Percentiles rank a stretch among this genome's conserved stretches.
Evolutionary conservation across 1,140 invertebrate species (phyloP).

Genomic region (Rhopalosiphum padi): DNA sequence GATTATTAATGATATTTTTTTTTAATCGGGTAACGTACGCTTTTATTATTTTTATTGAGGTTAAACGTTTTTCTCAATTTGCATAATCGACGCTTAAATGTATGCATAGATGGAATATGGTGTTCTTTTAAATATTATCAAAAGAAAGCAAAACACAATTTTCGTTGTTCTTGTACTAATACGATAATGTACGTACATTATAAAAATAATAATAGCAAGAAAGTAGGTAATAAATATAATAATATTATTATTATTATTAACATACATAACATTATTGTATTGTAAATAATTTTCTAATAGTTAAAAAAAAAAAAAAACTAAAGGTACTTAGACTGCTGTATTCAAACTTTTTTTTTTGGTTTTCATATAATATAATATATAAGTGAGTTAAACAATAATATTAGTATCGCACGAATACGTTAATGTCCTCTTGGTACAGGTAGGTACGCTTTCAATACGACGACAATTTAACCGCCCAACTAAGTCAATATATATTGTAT

Average conservation of each 20-base stretch:
- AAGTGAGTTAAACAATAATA: not conserved
- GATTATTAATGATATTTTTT: not conserved
- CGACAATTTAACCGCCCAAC: not conserved
- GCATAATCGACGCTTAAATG: not conserved
- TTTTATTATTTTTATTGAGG: not conserved
- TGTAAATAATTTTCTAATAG: not conserved
- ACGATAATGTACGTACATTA: not conserved
- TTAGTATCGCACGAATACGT: not conserved
- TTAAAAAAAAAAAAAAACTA: no score
- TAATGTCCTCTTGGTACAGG: not conserved
- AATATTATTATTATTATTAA: not conserved
- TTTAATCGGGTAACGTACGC: not conserved
- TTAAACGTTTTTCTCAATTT: not conserved
- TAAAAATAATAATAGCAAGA: not conserved
- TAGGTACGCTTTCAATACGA: not conserved
- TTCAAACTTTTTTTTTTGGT: not conserved
- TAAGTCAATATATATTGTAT: not conserved
- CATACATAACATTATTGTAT: not conserved
- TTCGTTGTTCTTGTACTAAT: not conserved
- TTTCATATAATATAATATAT: not conserved
- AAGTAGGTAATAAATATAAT: constrained; percentile 6
- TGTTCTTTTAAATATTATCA: not conserved
- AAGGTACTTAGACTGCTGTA: no score
- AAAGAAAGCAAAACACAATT: not conserved
- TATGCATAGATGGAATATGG: not conserved